These are phyloP conservation scores for Saguinus oedipus DNA, from an alignment of 2,797 vertebrate genomes.

Conservation along the genomic window DNA sequence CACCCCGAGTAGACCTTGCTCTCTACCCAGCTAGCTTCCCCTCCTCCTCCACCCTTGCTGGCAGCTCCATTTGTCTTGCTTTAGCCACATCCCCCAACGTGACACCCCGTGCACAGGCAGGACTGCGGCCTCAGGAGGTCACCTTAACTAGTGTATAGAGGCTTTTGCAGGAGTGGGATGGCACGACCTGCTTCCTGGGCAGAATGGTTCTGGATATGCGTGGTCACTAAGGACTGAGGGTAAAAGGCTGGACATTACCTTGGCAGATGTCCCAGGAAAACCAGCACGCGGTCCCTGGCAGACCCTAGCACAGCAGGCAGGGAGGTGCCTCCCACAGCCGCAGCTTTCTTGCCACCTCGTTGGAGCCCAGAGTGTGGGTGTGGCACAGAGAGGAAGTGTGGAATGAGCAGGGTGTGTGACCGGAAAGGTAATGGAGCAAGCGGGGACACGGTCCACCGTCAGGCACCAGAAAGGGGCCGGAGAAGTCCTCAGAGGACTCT, in stretches of 20 bases:
- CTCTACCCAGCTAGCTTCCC: background rate
- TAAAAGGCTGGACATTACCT: background rate
- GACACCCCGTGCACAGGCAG: background rate
- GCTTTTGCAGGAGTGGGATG: too few species aligned
- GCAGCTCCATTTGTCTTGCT: background rate
- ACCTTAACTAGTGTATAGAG: background rate
- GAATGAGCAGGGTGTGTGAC: conserved; percentile 66
- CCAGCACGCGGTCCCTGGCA: background rate
- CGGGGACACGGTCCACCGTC: background rate
- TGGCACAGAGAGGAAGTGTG: conserved; percentile 79
- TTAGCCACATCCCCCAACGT: background rate
- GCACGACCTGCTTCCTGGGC: background rate
- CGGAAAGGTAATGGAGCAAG: background rate
- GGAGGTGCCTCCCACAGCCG: background rate
- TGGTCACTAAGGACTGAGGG: background rate
- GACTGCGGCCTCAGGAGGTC: background rate
- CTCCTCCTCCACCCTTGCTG: background rate
- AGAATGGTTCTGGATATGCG: background rate
- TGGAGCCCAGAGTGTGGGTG: conserved; percentile 52
- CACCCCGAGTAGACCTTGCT: background rate
- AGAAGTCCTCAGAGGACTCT: background rate
- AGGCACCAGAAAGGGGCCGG: background rate
- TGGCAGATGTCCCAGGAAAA: background rate
- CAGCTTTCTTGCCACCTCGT: background rate
- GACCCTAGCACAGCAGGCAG: background rate